Conservation (phyloP, 2,888 invertebrate genomes). For the Dynastes grantii region DNA sequence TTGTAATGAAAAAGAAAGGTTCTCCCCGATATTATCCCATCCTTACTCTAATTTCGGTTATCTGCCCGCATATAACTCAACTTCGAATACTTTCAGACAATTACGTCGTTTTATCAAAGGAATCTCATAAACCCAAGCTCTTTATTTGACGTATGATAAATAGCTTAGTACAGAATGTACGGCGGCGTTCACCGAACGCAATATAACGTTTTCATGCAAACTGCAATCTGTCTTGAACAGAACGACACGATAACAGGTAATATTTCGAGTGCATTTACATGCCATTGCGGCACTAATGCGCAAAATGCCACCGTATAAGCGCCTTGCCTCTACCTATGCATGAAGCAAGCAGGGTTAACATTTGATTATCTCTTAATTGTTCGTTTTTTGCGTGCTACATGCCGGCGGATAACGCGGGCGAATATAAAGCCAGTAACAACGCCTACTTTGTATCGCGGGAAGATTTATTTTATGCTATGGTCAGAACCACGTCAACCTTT, state of each 20-base stretch:
- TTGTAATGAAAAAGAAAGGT: too few species aligned
- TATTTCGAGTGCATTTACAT: slow-evolving; percentile 28
- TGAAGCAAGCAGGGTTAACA: slow-evolving; percentile 23
- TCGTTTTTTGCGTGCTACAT: slow-evolving; percentile 12
- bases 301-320: background rate
- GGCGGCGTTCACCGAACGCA: background rate
- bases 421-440: slow-evolving; percentile 14
- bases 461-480: slow-evolving; percentile 38
- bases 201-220: slow-evolving; percentile 9
- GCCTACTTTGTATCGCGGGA: slow-evolving; percentile 43
- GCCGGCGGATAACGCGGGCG: background rate
- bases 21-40: too few species aligned
- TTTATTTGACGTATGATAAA: slow-evolving; percentile 2
- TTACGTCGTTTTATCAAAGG: too few species aligned
- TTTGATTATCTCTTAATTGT: slow-evolving; percentile 37
- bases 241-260: background rate
- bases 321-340: background rate
- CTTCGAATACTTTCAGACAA: too few species aligned
- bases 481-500: slow-evolving; percentile 44
- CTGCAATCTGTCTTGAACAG: slow-evolving; percentile 2
- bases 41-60: too few species aligned
- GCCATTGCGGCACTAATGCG: background rate
- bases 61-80: too few species aligned
- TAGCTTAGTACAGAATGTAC: background rate
- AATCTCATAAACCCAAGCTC: background rate